A percentile compares a stretch with the other conserved stretches of the same genome.
phyloP scores from a whole-genome alignment of 2,113 vertebrate genomes.

The Isichthys henryi region DNA sequence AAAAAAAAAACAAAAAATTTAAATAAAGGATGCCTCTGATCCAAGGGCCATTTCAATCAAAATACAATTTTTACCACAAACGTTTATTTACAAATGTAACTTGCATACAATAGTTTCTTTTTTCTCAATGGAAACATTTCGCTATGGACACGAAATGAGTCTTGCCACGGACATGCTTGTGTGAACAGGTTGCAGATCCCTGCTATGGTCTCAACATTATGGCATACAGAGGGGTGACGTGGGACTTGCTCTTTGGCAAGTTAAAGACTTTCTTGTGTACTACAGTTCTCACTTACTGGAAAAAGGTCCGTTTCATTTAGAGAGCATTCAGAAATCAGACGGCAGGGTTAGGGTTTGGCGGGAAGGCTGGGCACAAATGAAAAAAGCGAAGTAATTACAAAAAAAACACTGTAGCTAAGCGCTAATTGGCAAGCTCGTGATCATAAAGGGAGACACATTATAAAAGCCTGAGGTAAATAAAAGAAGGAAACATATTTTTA shows the following conservation, averaged over 20 bases:
- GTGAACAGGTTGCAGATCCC: neutral
- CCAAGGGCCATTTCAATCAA: neutral
- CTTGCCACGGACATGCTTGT: neutral
- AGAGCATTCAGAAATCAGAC: neutral
- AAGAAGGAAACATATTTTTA: slow-evolving; percentile 37
- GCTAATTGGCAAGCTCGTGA: slow-evolving; percentile 25
- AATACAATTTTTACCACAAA: neutral
- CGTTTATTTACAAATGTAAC: neutral
- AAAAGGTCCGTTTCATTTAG: neutral
- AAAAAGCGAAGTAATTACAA: neutral
- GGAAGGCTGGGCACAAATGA: neutral
- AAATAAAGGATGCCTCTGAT: neutral
- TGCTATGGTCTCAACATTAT: neutral
- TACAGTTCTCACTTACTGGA: neutral
- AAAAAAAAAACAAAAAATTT: neutral
- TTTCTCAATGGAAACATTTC: neutral
- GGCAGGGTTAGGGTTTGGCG: neutral
- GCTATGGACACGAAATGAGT: neutral
- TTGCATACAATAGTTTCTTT: neutral
- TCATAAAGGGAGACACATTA: slow-evolving; percentile 23
- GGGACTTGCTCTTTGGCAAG: neutral
- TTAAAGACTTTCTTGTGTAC: neutral
- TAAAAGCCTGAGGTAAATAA: slow-evolving; percentile 41
- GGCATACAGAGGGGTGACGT: neutral
- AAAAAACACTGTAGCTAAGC: slow-evolving; percentile 8